Percentiles rank a stretch among this genome's conserved stretches.
These are phyloP conservation scores for Caenorhabditis latens DNA, from an alignment of 1,140 invertebrate genomes.

Conservation along the genomic window DNA sequence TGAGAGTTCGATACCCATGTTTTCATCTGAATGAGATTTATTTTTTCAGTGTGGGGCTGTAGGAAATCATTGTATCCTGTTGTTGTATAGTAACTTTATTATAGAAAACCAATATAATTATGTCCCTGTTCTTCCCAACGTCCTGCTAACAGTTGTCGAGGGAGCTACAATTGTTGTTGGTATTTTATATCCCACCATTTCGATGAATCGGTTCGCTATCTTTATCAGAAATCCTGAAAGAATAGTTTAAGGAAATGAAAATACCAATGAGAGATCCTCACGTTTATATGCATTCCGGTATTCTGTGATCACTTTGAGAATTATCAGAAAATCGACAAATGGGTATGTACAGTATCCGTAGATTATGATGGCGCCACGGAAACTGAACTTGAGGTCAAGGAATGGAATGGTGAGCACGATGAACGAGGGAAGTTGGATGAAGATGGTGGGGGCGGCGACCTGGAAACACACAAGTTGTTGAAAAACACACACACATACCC, in stretches of 20 bases:
- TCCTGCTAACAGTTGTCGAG: no score
- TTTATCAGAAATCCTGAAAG: no score
- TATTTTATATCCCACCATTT: no score
- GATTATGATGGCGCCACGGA: neutral
- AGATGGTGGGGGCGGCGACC: neutral
- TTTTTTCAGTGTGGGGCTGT: no score
- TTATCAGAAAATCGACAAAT: neutral
- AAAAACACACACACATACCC: neutral
- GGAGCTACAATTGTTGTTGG: no score
- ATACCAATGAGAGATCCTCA: neutral
- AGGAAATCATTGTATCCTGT: no score
- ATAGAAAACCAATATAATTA: no score
- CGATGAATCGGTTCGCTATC: no score
- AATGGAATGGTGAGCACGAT: neutral
- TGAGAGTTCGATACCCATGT: neutral
- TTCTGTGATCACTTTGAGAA: neutral
- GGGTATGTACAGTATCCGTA: neutral
- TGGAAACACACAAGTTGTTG: neutral
- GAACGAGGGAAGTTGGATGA: neutral
- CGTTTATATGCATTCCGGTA: neutral
- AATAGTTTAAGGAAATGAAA: no score
- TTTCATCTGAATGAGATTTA: neutral
- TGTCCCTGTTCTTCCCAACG: no score
- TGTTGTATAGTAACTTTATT: no score
- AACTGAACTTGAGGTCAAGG: neutral